Evolutionary conservation across 2,113 vertebrate genomes (phyloP), one percentile per base, ranked within the genome.

Genomic region (Raja brachyura): DNA sequence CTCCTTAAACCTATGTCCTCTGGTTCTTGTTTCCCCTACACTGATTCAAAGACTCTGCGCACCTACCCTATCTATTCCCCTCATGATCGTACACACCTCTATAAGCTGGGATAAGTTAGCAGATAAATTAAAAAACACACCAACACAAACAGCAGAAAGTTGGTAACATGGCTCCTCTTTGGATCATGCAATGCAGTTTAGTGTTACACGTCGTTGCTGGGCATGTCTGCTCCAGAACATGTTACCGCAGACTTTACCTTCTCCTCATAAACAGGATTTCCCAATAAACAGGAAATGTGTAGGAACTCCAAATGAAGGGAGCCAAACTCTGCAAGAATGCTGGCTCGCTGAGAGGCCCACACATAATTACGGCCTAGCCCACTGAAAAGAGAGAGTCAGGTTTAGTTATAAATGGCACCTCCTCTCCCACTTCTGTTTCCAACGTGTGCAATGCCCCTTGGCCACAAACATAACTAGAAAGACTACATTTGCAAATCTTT

Each of bases 301-400:
- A 86, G 63, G 63, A 93, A 93, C 93, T 93, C 93, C 68, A 93
- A 86, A 90, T 93, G 93, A 68, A 93, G 85, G 75, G 93, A 73
- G 85, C 93, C 85, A 88, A 93, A 93, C 93, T 93, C 93, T 68
- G 93, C 81, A 81, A 93, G 63, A 90, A 93, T 93, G 85, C 93
- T 93, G 33, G 78, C 61, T 75, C 22, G 66, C 31, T 68, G 73
- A 70, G 85, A 93, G 73, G 93, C 93, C 85, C 93, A 93, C 31
- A 68, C 85, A 81, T 83, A 90, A 75, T 93, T 93, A 59, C 93
- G 25, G 33, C 81, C 93, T 70, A 93, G 56, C 63, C 93, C 93
- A 68, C 93, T 93, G 93, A 61, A 75, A 93, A 92, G 39, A 92
- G 66, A 90, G 66, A 92, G 83, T 73, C 66, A 73, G 39, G 66